Conservation (phyloP, 2,113 vertebrate species). For the Actenoides hombroni region DNA sequence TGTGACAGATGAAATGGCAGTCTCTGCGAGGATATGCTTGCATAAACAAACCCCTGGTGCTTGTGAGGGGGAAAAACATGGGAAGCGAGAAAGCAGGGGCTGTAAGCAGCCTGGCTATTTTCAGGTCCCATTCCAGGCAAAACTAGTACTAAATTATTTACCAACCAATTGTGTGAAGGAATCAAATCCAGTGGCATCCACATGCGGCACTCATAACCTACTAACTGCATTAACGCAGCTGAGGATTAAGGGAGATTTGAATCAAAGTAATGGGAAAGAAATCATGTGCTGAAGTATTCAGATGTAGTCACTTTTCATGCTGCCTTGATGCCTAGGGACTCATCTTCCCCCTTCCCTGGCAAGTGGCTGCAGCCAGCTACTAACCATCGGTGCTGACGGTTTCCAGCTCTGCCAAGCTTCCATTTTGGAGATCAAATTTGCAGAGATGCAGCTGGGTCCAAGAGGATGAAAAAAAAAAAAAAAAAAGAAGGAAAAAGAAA, state of each 20-base stretch:
- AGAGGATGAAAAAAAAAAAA: not conserved
- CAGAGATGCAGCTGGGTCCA: conserved; percentile 36
- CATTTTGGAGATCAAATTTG: conserved; percentile 16
- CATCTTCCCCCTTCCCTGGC: conserved; percentile 10
- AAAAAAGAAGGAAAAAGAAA: not conserved
- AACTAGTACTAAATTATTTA: conserved; percentile 59
- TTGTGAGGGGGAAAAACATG: not conserved
- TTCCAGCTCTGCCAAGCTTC: conserved; percentile 30
- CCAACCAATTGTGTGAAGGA: conserved; percentile 27
- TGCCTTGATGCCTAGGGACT: not conserved
- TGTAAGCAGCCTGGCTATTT: conserved; percentile 15
- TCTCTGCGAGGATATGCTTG: not conserved
- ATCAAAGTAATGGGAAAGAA: conserved; percentile 60
- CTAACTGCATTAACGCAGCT: conserved; percentile 44
- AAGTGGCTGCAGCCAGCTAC: not conserved
- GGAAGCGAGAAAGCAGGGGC: not conserved
- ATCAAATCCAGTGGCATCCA: conserved; percentile 31
- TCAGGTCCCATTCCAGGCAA: not conserved
- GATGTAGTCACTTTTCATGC: conserved; percentile 35
- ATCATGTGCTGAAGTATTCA: conserved; percentile 41
- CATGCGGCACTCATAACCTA: conserved; percentile 10
- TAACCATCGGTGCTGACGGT: not conserved
- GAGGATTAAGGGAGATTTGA: conserved; percentile 59
- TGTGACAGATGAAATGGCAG: not conserved
- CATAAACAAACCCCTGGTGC: not conserved